Evolutionary conservation across 2,888 invertebrate genomes (phyloP).

Genomic region (Tinea pellionella): DNA sequence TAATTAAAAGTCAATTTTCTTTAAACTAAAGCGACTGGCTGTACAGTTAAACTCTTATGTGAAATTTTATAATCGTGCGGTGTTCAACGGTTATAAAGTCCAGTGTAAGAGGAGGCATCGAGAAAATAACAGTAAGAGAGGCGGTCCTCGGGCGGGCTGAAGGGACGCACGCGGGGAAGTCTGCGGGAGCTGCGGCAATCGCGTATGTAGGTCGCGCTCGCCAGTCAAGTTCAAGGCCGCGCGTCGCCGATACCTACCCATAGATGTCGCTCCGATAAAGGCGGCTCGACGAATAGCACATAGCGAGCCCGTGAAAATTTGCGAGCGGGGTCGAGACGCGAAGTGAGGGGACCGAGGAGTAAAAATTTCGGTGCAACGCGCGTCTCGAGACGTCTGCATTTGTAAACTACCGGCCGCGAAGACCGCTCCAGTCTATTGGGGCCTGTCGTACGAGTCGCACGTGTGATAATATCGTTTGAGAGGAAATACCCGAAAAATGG

Average conservation of each 20-base stretch:
- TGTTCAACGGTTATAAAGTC: not conserved
- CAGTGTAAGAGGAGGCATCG: not conserved
- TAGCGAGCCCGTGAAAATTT: conserved; percentile 34
- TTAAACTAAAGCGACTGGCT: too few species aligned
- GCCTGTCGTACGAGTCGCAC: conserved; percentile 7
- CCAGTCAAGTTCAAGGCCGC: conserved; percentile 67
- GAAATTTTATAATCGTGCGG: not conserved
- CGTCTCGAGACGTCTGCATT: conserved; percentile 42
- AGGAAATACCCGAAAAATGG: conserved; percentile 33
- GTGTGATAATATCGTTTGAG: not conserved
- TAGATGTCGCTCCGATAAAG: conserved; percentile 55
- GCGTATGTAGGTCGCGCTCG: conserved; percentile 60
- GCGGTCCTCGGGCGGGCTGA: not conserved
- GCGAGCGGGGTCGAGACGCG: conserved; percentile 32
- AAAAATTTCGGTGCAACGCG: conserved; percentile 64
- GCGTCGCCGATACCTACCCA: conserved; percentile 34
- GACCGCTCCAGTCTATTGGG: conserved; percentile 5
- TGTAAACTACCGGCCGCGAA: conserved; percentile 29
- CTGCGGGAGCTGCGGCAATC: conserved; percentile 35
- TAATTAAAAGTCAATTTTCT: too few species aligned
- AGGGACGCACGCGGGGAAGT: not conserved
- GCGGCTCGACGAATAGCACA: not conserved
- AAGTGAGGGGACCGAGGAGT: conserved; percentile 45
- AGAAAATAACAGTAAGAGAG: not conserved
- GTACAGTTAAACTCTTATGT: not conserved